Evolutionary conservation across 1,140 invertebrate species (phyloP), one percentile per base, ranked within the genome.

Genomic region (Melipona quadrifasciata): DNA sequence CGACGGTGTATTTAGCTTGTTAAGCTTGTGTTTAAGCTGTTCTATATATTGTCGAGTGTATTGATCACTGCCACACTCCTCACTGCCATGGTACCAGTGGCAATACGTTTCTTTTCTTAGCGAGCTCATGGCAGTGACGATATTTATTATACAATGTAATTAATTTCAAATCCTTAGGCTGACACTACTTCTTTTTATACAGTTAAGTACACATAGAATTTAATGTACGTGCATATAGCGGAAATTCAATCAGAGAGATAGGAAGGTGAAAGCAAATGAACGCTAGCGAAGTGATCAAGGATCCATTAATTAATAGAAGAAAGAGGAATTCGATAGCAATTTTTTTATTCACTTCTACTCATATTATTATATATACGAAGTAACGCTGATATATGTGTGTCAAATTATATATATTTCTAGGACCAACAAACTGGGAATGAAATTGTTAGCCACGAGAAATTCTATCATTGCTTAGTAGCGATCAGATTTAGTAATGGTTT

Each of bases 391-490:
- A 85, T 68, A 72, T 71, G 39, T 68, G 81, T 84, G 78, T 83
- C 72, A 77, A 77, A 85, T 31, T 80, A 82, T 76, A 76, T 70
- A 76, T 70, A 77, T 82, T 84, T 89, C 61, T 91, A 81, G 82
- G 67, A 85, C 82, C 87, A 90, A 87, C 64, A 76, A 79, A 65
- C 31, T 65, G 27, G 71, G 31, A 64, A 79, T 74, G n/a, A 74
- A 75, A 82, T 71, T 80, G 65, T 77, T 86, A 83, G 84, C 64
- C 58, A 73, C 76, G 76, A 68, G 31, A 57, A 80, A 89, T 74
- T 89, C 83, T 89, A 89, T 85, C 87, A 89, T 70, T 75, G 80
- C 78, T 89, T 89, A 73, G 82, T 85, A 91, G 75, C 82, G 75
- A 87, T 85, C 81, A 80, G 84, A 80, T 83, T 67, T 47, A 82